Conservation (phyloP, 2,797 vertebrate genomes). For the Uromys caudimaculatus region DNA sequence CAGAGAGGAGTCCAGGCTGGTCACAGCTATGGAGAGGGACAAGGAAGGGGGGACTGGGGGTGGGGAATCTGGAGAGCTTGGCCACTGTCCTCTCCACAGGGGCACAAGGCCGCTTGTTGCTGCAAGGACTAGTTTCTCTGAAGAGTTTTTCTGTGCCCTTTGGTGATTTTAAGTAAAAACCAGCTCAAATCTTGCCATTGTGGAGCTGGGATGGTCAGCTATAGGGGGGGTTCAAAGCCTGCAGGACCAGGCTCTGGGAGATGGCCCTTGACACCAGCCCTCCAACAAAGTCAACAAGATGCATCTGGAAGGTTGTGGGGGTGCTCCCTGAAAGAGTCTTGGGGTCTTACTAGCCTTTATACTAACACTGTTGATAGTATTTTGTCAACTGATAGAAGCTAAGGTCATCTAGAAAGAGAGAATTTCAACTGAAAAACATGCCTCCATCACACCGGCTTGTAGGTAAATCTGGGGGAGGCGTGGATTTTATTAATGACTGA, state of each 20-base stretch:
- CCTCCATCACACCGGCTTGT: neutral
- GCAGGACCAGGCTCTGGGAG: neutral
- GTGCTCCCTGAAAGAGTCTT: neutral
- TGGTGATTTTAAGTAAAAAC: neutral
- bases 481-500: neutral
- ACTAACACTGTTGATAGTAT: neutral
- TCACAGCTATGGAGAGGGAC: too few species aligned
- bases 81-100: rapidly evolving
- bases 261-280: neutral
- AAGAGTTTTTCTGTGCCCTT: neutral
- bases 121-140: neutral
- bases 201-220: neutral
- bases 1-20: neutral
- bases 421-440: neutral
- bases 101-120: rapidly evolving
- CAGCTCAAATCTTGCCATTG: neutral
- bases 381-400: neutral
- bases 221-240: neutral
- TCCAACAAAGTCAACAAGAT: neutral
- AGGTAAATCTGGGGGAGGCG: neutral
- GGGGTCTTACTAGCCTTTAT: neutral
- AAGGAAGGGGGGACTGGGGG: rapidly evolving
- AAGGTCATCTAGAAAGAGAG: neutral
- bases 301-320: neutral
- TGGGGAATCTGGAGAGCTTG: neutral